Percentiles rank a stretch among this genome's conserved stretches.
Conservation (phyloP, 2,888 invertebrate genomes). For the Pandemis cinnamomeana region DNA sequence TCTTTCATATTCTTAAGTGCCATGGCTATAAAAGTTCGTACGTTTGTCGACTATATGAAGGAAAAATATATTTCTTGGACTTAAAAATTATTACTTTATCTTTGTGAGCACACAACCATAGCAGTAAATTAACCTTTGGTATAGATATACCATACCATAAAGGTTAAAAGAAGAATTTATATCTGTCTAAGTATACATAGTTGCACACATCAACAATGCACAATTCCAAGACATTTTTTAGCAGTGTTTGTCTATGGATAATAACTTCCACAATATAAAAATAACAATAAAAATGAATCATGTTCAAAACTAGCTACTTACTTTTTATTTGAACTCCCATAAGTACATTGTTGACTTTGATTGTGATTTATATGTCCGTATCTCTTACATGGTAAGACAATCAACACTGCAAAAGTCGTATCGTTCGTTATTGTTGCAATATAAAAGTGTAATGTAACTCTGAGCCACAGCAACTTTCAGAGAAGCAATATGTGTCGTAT, state of each 20-base stretch:
- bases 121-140: too few species aligned
- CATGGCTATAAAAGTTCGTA: neutral
- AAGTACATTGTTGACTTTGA: neutral
- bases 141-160: too few species aligned
- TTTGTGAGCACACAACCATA: too few species aligned
- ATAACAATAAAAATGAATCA: too few species aligned
- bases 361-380: neutral
- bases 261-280: too few species aligned
- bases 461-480: slow-evolving; percentile 11
- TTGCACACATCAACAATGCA: too few species aligned
- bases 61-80: neutral
- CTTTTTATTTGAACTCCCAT: neutral
- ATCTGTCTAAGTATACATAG: too few species aligned
- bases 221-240: too few species aligned
- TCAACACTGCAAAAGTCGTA: slow-evolving; percentile 3
- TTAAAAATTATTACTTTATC: neutral
- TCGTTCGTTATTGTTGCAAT: slow-evolving; percentile 13
- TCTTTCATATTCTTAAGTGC: neutral
- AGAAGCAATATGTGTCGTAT: slow-evolving; percentile 26
- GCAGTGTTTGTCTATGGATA: too few species aligned
- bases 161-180: too few species aligned
- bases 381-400: neutral
- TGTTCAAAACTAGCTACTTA: too few species aligned
- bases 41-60: too few species aligned
- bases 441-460: slow-evolving; percentile 30